Evolutionary conservation across 2,888 invertebrate species (phyloP).

Genomic region (Agonum fuliginosum): DNA sequence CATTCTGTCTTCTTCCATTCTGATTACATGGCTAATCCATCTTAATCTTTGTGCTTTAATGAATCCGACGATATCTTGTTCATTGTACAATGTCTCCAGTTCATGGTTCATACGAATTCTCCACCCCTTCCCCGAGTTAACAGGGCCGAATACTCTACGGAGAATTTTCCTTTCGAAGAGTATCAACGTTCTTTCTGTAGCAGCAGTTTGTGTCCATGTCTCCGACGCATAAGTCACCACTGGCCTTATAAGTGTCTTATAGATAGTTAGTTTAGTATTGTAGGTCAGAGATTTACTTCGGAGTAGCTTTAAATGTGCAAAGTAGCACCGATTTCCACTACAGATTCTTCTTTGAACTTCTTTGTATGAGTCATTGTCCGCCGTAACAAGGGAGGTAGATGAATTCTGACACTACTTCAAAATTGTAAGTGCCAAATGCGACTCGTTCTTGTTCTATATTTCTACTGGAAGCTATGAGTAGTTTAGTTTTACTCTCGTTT

Average conservation of each 20-base stretch:
- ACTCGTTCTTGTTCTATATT: no score
- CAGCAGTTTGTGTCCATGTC: neutral
- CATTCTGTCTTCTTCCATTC: conserved; percentile 9
- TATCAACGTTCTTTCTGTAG: neutral
- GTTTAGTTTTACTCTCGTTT: neutral
- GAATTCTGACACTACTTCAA: no score
- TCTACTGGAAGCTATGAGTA: neutral
- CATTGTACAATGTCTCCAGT: neutral
- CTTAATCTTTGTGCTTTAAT: neutral
- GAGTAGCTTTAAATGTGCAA: neutral
- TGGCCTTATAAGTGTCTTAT: neutral
- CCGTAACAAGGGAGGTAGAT: no score
- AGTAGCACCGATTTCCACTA: conserved; percentile 11
- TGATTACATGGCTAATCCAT: neutral
- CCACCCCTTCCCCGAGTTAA: no score
- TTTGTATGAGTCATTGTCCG: no score
- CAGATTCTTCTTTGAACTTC: conserved; percentile 15
- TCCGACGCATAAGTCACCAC: neutral
- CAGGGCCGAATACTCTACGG: neutral
- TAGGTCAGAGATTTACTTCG: no score
- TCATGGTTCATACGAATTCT: neutral
- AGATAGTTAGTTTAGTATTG: neutral
- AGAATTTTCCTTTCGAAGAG: neutral
- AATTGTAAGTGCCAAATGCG: no score
- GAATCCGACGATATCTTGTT: neutral